phyloP scores from a whole-genome alignment of 2,797 vertebrate species.

The Enteromius afrohamiltoni region DNA sequence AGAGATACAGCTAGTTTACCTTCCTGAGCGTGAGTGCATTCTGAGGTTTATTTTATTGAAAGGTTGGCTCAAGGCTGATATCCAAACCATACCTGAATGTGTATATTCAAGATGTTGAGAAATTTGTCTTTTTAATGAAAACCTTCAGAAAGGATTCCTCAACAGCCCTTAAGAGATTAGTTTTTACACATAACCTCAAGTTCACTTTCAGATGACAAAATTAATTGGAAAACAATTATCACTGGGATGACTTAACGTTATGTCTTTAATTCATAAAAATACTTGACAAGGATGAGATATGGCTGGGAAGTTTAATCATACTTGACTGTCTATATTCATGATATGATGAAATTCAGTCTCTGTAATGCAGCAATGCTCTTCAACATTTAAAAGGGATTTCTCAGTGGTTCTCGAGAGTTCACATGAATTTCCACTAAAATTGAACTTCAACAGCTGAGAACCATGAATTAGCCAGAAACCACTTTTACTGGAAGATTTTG shows the following conservation, averaged over 20 bases:
- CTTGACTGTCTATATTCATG: background rate
- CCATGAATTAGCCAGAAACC: background rate
- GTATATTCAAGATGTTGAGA: conserved; percentile 3
- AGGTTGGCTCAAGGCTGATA: background rate
- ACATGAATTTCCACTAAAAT: background rate
- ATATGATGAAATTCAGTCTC: background rate
- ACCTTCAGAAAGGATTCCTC: background rate
- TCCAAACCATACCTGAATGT: background rate
- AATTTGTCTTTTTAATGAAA: background rate
- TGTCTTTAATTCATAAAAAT: background rate
- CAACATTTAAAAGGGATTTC: background rate
- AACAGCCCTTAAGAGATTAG: background rate
- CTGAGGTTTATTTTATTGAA: conserved; percentile 33
- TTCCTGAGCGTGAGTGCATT: background rate
- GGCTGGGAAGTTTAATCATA: background rate
- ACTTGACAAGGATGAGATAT: background rate
- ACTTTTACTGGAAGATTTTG: background rate
- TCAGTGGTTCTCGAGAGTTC: background rate
- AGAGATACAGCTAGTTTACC: background rate
- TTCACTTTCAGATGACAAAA: background rate
- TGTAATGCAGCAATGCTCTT: background rate
- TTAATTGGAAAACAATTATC: background rate
- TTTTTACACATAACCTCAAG: background rate
- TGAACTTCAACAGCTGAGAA: background rate
- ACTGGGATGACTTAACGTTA: background rate